Conservation (phyloP, 2,888 invertebrate genomes). For the Platerodrilus igneus region DNA sequence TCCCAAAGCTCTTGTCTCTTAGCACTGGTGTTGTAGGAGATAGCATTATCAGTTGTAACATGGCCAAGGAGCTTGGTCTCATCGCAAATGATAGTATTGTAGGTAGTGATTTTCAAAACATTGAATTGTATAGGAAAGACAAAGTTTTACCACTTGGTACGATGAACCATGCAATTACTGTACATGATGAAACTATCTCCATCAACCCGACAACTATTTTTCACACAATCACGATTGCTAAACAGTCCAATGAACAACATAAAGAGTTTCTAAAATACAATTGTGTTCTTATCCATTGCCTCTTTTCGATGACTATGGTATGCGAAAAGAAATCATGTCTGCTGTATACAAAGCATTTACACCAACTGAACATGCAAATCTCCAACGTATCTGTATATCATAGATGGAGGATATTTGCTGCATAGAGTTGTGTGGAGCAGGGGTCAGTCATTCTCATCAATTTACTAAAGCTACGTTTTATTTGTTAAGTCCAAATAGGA, state of each 20-base stretch:
- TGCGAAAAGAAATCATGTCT: slow-evolving; percentile 7
- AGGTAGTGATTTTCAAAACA: slow-evolving; percentile 3
- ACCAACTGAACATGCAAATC: slow-evolving; percentile 8
- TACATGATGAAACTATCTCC: slow-evolving; percentile 8
- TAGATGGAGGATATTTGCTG: slow-evolving; percentile 8
- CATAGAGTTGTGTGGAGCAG: slow-evolving; percentile 6
- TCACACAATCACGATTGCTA: slow-evolving; percentile 7
- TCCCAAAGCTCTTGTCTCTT: background rate
- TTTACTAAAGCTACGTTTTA: background rate
- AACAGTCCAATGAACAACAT: slow-evolving; percentile 9
- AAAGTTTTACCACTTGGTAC: slow-evolving; percentile 5
- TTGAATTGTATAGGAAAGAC: slow-evolving; percentile 1
- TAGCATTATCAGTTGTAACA: slow-evolving; percentile 4
- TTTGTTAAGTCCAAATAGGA: slow-evolving; percentile 7
- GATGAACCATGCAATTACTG: slow-evolving; percentile 7
- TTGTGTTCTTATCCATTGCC: slow-evolving; percentile 5
- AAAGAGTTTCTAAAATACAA: slow-evolving; percentile 6
- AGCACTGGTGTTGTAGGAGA: slow-evolving; percentile 7
- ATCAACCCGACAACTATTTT: slow-evolving; percentile 10
- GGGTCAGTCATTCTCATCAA: slow-evolving; percentile 2
- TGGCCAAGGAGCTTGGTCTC: slow-evolving; percentile 6
- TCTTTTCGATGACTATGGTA: slow-evolving; percentile 7
- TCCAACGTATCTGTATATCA: slow-evolving; percentile 5
- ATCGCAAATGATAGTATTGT: slow-evolving; percentile 7
- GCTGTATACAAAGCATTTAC: slow-evolving; percentile 5